Percentiles rank a stretch among this genome's conserved stretches.
phyloP scores from a whole-genome alignment of 2,113 vertebrate species.

The Oreotrochilus melanogaster region DNA sequence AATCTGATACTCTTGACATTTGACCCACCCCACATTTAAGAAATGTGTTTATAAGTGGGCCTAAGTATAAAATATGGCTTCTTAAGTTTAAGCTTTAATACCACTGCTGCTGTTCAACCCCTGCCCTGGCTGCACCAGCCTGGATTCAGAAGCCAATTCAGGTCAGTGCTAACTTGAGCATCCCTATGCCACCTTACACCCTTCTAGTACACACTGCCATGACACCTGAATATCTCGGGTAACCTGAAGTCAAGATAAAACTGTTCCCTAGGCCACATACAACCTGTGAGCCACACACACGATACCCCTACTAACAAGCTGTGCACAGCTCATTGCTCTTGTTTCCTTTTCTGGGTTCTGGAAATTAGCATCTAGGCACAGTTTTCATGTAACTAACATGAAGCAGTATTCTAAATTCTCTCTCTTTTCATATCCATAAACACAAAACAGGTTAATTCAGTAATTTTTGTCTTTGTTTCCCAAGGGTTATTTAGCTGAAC shows the following conservation, averaged over 20 bases:
- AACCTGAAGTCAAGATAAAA: neutral
- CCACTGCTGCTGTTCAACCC: neutral
- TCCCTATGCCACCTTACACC: neutral
- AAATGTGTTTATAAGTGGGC: neutral
- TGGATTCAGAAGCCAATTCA: neutral
- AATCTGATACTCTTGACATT: neutral
- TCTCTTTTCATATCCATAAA: neutral
- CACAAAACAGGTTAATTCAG: neutral
- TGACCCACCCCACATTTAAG: neutral
- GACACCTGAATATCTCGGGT: neutral
- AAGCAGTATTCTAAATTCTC: neutral
- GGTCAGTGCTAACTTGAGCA: neutral
- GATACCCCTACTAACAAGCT: neutral
- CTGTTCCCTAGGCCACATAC: neutral
- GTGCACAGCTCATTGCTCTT: neutral
- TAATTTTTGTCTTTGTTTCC: neutral
- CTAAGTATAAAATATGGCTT: neutral
- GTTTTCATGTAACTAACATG: neutral
- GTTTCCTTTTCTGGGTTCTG: neutral
- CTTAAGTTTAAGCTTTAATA: neutral
- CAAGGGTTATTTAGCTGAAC: neutral
- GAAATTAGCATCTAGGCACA: neutral
- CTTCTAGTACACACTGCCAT: neutral
- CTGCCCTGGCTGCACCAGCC: neutral
- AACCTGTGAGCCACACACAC: neutral